These are phyloP conservation scores for Pseudoips prasinana DNA, from an alignment of 2,888 invertebrate species.

Conservation along the genomic window DNA sequence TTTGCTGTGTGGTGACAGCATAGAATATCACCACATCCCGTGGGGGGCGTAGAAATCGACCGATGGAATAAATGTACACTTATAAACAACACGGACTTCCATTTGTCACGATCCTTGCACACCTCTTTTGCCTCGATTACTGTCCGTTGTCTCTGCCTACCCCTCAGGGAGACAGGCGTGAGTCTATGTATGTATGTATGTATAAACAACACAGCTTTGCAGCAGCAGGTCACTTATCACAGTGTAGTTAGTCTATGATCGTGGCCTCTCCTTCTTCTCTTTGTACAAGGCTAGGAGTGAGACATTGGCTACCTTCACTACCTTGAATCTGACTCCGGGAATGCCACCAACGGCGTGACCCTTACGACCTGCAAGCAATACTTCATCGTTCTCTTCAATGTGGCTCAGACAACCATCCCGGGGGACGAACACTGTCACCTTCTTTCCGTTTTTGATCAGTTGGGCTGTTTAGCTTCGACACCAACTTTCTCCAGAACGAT, in stretches of 20 bases:
- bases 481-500: slow-evolving; percentile 99
- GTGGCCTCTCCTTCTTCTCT: slow-evolving; percentile 99
- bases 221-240: slow-evolving; percentile 71
- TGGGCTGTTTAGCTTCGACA: slow-evolving; percentile 99
- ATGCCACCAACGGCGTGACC: slow-evolving; percentile 99
- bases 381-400: slow-evolving; percentile 99
- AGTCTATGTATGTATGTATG: too few species aligned
- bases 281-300: slow-evolving; percentile 99
- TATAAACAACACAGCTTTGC: slow-evolving; percentile 65
- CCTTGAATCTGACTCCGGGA: slow-evolving; percentile 96
- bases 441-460: slow-evolving; percentile 99
- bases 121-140: too few species aligned
- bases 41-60: too few species aligned
- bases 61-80: slow-evolving; percentile 67
- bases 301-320: slow-evolving; percentile 99
- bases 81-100: too few species aligned
- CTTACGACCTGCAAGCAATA: slow-evolving; percentile 99
- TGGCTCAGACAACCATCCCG: slow-evolving; percentile 99
- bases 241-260: slow-evolving; percentile 89
- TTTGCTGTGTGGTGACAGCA: too few species aligned
- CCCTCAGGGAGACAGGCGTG: too few species aligned
- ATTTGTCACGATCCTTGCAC: too few species aligned
- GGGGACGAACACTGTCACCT: slow-evolving; percentile 99
- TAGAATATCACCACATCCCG: too few species aligned
- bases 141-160: too few species aligned